Evolutionary conservation across 64 coral and sea anemone species (phyloP).

Genomic region (Dendrophyllia cribrosa): DNA sequence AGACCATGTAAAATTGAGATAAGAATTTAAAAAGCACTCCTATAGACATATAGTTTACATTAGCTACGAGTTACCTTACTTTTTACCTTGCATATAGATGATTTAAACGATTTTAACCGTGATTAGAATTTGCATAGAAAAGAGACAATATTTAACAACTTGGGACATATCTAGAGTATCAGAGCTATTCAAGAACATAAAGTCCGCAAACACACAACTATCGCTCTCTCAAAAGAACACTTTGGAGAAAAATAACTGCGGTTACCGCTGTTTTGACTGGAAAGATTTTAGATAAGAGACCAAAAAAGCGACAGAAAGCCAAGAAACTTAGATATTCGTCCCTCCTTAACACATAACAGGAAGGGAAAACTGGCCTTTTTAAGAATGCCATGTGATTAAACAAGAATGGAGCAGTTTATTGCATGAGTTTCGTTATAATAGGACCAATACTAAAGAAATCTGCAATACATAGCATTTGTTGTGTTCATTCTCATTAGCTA

Average conservation of each 20-base stretch:
- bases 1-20: neutral
- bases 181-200: slow-evolving; percentile 6
- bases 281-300: neutral
- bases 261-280: neutral
- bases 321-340: neutral
- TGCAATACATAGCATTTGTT: neutral
- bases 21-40: neutral
- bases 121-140: neutral
- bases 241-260: neutral
- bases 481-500: neutral
- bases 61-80: neutral
- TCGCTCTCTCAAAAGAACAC: neutral
- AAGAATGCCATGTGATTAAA: slow-evolving; percentile 31
- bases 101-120: neutral
- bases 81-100: neutral
- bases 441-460: slow-evolving; percentile 14
- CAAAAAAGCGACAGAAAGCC: neutral
- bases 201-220: neutral
- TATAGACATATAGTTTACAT: neutral
- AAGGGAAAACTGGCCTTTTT: neutral
- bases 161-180: neutral
- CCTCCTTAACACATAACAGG: neutral
- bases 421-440: neutral
- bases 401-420: neutral
- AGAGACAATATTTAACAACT: neutral